phyloP scores from a whole-genome alignment of 2,113 vertebrate species.

The Hippocampus guttulatus region DNA sequence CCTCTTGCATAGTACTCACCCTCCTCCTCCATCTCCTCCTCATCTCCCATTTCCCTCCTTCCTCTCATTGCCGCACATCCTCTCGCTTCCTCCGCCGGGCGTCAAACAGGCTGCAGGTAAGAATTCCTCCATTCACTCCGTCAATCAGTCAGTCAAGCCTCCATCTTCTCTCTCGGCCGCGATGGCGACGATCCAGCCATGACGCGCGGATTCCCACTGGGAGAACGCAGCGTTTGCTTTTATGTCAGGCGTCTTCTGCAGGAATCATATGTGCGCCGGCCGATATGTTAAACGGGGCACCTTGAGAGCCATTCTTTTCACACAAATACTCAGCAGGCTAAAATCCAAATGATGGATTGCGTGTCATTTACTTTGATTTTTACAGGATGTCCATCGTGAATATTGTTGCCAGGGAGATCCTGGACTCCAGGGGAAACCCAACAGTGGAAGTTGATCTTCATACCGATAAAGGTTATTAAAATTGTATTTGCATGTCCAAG shows the following conservation, averaged over 20 bases:
- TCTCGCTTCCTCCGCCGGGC: slow-evolving; percentile 51
- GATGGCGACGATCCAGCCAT: slow-evolving; percentile 14
- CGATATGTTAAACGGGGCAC: too few relatives aligned
- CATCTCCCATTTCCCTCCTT: slow-evolving; percentile 27
- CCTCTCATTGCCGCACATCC: slow-evolving; percentile 45
- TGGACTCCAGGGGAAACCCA: slow-evolving; percentile 82
- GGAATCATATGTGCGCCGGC: not conserved
- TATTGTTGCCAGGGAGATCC: slow-evolving; percentile 88
- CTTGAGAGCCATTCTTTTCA: too few relatives aligned
- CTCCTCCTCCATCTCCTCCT: slow-evolving; percentile 35
- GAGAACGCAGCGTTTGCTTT: not conserved
- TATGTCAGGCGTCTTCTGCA: not conserved
- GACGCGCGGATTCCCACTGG: not conserved
- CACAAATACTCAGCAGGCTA: not conserved
- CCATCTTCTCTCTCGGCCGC: slow-evolving; percentile 11
- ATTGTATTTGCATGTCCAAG: not conserved
- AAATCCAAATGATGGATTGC: not conserved
- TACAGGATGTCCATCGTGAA: slow-evolving; percentile 83
- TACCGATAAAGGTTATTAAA: slow-evolving; percentile 80
- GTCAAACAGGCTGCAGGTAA: slow-evolving; percentile 68
- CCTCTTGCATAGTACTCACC: slow-evolving; percentile 42
- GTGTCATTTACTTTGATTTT: slow-evolving; percentile 2
- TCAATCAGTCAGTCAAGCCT: not conserved
- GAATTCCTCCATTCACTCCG: slow-evolving; percentile 19
- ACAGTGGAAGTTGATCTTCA: slow-evolving; percentile 85